Evolutionary conservation across 2,797 vertebrate genomes (phyloP), one percentile per base, ranked within the genome.

Genomic region (Myotis planiceps): DNA sequence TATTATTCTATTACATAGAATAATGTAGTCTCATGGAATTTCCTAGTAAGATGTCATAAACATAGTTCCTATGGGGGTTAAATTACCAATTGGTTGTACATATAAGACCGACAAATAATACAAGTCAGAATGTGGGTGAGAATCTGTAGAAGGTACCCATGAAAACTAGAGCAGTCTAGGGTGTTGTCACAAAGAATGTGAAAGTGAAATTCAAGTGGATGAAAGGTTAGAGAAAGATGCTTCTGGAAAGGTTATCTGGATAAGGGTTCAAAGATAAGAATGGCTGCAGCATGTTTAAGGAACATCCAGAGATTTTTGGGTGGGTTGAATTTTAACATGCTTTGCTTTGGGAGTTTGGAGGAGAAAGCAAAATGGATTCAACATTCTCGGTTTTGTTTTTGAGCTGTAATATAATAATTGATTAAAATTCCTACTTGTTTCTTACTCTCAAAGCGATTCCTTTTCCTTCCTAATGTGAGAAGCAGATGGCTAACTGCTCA

Each of bases 401-500:
- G 49, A 85, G 10, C 8, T 49, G 37, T 55, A 42, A 63, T 88
- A 42, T 23, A 84, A 81, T 37, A 72, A 87, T 47, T 90, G 9
- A 39, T 68, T 78, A 32, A 81, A 91, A 90, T 58, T 72, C 10
- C 9, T 68, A 29, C 37, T 47, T 85, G 91, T 82, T 90, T 60
- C 58, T 92, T 90, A 83, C 16, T 87, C 51, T 88, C 55, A 75
- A 80, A 82, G 29, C 45, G 21, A 84, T 72, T 10, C n/a, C 32
- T 90, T 83, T 45, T 25, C 4, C 63, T 63, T 92, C 12, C 53
- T 78, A 47, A 83, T 51, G 29, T 69, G 29, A 92, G 72, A 91
- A 93, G 69, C 82, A 86, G 69, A 45, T 91, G 84, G 65, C 84
- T 78, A 27, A 69, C 51, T 74, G 75, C 21, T 96, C 63, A 51